These are phyloP conservation scores for Rhea pennata DNA, from an alignment of 2,113 vertebrate species.

Conservation along the genomic window DNA sequence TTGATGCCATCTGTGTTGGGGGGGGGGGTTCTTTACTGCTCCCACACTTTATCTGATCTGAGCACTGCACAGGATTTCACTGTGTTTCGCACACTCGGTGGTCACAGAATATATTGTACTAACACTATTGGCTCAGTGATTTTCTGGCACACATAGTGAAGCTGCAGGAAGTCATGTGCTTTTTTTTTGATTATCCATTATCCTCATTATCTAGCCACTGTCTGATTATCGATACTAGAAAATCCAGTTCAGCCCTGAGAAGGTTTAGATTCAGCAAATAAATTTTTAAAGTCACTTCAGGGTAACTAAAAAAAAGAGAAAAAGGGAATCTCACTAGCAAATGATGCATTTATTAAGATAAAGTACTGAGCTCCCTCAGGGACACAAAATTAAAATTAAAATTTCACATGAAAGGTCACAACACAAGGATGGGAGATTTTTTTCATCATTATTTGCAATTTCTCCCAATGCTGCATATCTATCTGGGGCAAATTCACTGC, in stretches of 20 bases:
- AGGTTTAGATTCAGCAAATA: neutral
- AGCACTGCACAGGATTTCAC: neutral
- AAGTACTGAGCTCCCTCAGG: conserved; percentile 10
- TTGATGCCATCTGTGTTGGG: neutral
- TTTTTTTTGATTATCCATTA: conserved; percentile 19
- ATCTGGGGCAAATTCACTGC: neutral
- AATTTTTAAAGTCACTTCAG: conserved; percentile 31
- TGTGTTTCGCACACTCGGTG: neutral
- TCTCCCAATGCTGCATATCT: neutral
- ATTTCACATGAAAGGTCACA: neutral
- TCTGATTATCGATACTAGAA: neutral
- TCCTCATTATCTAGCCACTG: neutral
- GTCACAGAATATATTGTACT: neutral
- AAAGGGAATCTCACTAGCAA: neutral
- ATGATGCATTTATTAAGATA: conserved; percentile 9
- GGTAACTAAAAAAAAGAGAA: conserved; percentile 21
- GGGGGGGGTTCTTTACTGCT: neutral
- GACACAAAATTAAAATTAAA: conserved; percentile 7
- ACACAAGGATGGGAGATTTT: neutral
- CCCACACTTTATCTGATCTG: neutral
- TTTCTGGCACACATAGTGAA: conserved; percentile 17
- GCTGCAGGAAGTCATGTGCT: neutral
- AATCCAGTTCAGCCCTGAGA: neutral
- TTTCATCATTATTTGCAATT: conserved; percentile 4
- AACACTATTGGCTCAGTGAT: neutral